Percentiles rank a stretch among this genome's conserved stretches.
These are phyloP conservation scores for Mus pahari DNA, from an alignment of 2,113 vertebrate species.

Conservation along the genomic window DNA sequence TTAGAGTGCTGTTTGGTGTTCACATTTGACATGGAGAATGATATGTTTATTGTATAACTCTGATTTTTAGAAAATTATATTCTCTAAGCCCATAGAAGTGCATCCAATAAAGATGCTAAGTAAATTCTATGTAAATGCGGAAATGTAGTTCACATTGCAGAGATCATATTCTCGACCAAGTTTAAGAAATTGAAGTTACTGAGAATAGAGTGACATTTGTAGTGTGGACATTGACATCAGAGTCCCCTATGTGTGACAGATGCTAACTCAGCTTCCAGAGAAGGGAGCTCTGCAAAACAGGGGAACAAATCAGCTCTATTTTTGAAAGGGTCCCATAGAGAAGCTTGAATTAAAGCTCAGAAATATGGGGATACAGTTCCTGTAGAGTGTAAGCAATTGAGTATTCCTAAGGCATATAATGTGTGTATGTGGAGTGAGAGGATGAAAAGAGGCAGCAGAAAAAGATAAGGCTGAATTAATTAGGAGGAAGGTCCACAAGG, in stretches of 20 bases:
- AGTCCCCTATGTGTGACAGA: background rate
- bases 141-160: background rate
- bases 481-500: constrained; percentile 39
- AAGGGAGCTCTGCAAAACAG: accelerated
- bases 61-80: background rate
- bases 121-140: background rate
- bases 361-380: background rate
- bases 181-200: background rate
- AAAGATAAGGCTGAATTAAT: constrained; percentile 62
- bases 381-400: constrained; percentile 16
- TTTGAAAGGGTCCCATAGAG: background rate
- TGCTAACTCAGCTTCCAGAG: background rate
- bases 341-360: background rate
- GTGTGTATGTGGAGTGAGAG: background rate
- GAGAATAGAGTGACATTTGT: background rate
- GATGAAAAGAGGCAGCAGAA: background rate
- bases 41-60: background rate
- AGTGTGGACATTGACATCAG: too few species aligned
- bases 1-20: background rate
- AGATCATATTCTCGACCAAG: background rate
- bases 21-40: background rate
- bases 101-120: background rate
- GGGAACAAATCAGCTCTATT: background rate
- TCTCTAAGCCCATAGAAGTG: background rate
- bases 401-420: constrained; percentile 34